These are phyloP conservation scores for Callimorpha dominula DNA, from an alignment of 2,888 invertebrate genomes.

Conservation along the genomic window DNA sequence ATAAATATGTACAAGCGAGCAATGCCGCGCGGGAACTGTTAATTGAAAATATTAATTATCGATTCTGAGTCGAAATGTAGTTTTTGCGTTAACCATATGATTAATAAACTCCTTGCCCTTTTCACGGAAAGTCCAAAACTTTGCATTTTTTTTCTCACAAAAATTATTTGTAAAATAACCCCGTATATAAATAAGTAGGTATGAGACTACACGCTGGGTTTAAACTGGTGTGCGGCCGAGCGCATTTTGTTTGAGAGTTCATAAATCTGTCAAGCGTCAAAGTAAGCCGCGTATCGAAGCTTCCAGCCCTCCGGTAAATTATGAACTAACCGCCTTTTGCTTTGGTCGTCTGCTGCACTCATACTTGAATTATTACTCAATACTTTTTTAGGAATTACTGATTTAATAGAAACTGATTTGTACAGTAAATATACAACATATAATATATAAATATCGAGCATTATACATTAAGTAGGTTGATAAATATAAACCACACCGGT, in stretches of 20 bases:
- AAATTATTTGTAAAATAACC: neutral
- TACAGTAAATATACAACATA: neutral
- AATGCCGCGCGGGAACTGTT: no score
- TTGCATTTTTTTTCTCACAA: neutral
- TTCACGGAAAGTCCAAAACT: neutral
- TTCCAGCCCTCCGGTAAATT: slow-evolving; percentile 79
- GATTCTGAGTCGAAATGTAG: no score
- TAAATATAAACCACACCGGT: no score
- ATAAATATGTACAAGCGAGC: no score
- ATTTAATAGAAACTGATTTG: neutral
- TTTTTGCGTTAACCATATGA: no score
- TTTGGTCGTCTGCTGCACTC: slow-evolving; percentile 27
- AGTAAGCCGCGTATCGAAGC: slow-evolving; percentile 85
- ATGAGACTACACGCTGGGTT: slow-evolving; percentile 32
- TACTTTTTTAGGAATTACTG: slow-evolving; percentile 31
- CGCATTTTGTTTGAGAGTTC: slow-evolving; percentile 79
- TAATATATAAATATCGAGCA: neutral
- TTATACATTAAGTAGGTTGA: no score
- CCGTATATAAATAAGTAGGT: slow-evolving; percentile 12
- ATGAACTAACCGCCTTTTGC: slow-evolving; percentile 73
- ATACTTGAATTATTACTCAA: slow-evolving; percentile 21
- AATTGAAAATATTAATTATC: no score
- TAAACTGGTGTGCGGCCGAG: slow-evolving; percentile 61
- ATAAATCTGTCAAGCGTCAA: slow-evolving; percentile 85
- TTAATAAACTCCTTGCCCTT: no score